These are phyloP conservation scores for Dynastes hyllus DNA, from an alignment of 2,888 invertebrate species.

Conservation along the genomic window DNA sequence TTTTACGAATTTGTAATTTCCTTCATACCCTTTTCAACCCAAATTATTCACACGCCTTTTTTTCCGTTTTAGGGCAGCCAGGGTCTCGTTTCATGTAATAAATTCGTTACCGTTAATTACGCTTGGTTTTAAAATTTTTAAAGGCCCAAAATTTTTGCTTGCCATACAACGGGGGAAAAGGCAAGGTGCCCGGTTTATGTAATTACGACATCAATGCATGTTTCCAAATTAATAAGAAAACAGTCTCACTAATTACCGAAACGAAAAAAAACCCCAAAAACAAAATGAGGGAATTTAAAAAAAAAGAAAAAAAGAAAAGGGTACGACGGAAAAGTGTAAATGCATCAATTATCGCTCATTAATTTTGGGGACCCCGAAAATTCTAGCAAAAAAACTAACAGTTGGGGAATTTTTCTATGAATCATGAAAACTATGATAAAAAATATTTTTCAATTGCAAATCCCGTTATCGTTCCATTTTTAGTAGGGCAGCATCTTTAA, in stretches of 20 bases:
- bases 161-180: too few species aligned
- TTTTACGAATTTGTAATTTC: too few species aligned
- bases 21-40: background rate
- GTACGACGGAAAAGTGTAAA: background rate
- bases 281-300: background rate
- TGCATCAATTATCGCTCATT: too few species aligned
- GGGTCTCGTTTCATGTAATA: conserved; percentile 9
- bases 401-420: too few species aligned
- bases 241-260: conserved; percentile 9
- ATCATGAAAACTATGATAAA: too few species aligned
- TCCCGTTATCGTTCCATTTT: too few species aligned
- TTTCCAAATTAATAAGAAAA: conserved; percentile 18
- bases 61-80: background rate
- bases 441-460: too few species aligned
- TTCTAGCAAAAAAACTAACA: too few species aligned
- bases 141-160: too few species aligned
- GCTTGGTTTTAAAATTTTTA: too few species aligned
- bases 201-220: conserved; percentile 10
- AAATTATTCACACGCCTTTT: conserved; percentile 4
- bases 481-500: too few species aligned
- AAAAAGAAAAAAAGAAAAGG: background rate
- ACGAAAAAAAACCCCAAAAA: background rate
- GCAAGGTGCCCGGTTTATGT: background rate
- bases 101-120: conserved; percentile 19
- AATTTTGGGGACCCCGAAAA: too few species aligned